These are phyloP conservation scores for Pelodiscus sinensis DNA, from an alignment of 2,113 vertebrate species.

Conservation along the genomic window DNA sequence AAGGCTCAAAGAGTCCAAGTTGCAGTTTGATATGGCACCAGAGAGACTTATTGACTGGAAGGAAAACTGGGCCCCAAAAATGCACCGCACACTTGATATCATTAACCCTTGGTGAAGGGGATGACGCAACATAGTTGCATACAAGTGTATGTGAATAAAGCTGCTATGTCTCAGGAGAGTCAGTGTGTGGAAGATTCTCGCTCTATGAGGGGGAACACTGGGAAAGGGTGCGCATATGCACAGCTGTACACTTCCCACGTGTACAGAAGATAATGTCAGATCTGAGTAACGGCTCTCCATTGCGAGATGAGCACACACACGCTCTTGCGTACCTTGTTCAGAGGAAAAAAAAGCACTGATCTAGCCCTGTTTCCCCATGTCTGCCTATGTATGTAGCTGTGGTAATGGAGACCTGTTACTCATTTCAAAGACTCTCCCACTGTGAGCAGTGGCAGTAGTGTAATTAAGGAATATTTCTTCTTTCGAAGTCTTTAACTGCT, in stretches of 20 bases:
- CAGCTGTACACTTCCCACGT: neutral
- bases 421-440: slow-evolving; percentile 48
- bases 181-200: neutral
- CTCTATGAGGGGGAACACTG: neutral
- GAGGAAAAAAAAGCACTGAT: neutral
- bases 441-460: slow-evolving; percentile 53
- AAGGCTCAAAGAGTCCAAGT: slow-evolving; percentile 35
- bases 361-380: neutral
- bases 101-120: neutral
- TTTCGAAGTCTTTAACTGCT: slow-evolving; percentile 69
- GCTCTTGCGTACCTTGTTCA: neutral
- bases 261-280: neutral
- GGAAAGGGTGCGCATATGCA: neutral
- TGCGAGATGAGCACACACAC: neutral
- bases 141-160: neutral
- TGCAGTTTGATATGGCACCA: neutral
- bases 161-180: neutral
- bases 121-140: slow-evolving; percentile 13
- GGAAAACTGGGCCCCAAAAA: slow-evolving; percentile 14
- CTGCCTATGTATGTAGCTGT: neutral
- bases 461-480: slow-evolving; percentile 71
- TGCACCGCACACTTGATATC: neutral
- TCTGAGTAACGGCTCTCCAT: neutral
- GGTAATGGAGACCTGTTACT: slow-evolving; percentile 42
- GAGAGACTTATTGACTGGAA: neutral